Evolutionary conservation across 2,888 invertebrate species (phyloP), one percentile per base, ranked within the genome.

Genomic region (Euzetes globulus): DNA sequence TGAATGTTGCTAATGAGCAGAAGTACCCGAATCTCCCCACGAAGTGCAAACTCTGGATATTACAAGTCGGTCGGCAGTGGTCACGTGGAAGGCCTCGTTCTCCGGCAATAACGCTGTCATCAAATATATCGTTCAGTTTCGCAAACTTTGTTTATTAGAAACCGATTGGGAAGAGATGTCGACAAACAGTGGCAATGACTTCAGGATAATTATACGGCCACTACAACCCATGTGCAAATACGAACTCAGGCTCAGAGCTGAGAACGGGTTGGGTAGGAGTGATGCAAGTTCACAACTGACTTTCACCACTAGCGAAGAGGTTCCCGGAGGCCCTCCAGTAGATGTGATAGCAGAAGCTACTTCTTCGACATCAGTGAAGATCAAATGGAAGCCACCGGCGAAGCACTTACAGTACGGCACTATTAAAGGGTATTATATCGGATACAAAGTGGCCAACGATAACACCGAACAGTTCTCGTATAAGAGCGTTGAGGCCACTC

Each of bases 391-490:
- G 45, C 81, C 82, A 4, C 83, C 83, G n/a, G 78, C 78, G 3
- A 73, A 78, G 5, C 80, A 81, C 13, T 75, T 81, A 72, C 79
- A 80, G 74, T 83, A 83, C 77, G 83, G 84, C 1, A 77, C 81
- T 19, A 81, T 84, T 19, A 79, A 80, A 29, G 83, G 84, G 2
- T 84, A 84, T 78, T 83, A 82, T 77, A 81, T 84, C 25, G 83
- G 83, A 3, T 84, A 83, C 78, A 58, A 74, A 29, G 71, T 77
- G 7, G 73, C 76, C 0, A 75, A 77, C 1, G 71, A 75, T 15
- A 73, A 75, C 50, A 55, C 33, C 22, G 74, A 77, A 17, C 76
- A 76, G 17, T 78, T 74, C 33, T 76, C 78, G 22, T 79, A 79
- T 55, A 79, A 79, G 73, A 78, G 77, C 68, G 77, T 78, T 13